Percentiles rank a stretch among this genome's conserved stretches.
These are phyloP conservation scores for Atherinomorus stipes DNA, from an alignment of 2,113 vertebrate species.

Conservation along the genomic window DNA sequence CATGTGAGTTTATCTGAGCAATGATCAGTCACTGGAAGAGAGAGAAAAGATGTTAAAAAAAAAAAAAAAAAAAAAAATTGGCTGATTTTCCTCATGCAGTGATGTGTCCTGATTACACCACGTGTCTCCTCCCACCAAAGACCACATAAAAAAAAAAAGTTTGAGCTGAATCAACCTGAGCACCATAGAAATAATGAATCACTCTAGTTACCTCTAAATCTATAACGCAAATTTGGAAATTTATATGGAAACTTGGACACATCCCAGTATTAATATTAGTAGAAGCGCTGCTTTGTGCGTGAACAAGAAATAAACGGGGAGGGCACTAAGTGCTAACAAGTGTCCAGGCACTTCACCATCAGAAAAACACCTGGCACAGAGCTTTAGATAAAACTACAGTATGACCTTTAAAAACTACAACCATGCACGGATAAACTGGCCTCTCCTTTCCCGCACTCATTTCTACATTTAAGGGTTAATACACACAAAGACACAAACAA, in stretches of 20 bases:
- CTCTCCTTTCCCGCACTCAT: constrained; percentile 51
- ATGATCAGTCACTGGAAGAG: constrained; percentile 6
- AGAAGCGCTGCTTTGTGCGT: constrained; percentile 61
- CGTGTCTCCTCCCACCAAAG: constrained; percentile 46
- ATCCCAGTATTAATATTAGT: constrained; percentile 53
- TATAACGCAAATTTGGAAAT: constrained; percentile 53
- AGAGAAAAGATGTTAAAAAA: not conserved
- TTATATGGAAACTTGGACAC: constrained; percentile 60
- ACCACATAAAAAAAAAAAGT: constrained; percentile 31
- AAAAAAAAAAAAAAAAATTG: constrained; percentile 6
- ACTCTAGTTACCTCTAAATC: constrained; percentile 61
- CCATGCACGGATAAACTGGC: constrained; percentile 72
- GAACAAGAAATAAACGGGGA: constrained; percentile 38
- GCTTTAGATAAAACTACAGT: constrained; percentile 67
- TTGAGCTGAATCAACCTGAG: constrained; percentile 66
- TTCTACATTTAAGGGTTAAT: constrained; percentile 73
- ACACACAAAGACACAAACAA: constrained; percentile 73
- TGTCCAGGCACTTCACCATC: constrained; percentile 73
- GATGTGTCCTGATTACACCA: constrained; percentile 60
- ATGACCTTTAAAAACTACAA: constrained; percentile 69
- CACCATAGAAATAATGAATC: constrained; percentile 64
- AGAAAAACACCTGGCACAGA: constrained; percentile 71
- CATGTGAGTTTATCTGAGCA: constrained; percentile 2
- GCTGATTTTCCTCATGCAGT: constrained; percentile 63
- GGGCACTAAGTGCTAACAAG: constrained; percentile 70